Conservation (phyloP, 1,140 invertebrate species). For the Papilio polytes region DNA sequence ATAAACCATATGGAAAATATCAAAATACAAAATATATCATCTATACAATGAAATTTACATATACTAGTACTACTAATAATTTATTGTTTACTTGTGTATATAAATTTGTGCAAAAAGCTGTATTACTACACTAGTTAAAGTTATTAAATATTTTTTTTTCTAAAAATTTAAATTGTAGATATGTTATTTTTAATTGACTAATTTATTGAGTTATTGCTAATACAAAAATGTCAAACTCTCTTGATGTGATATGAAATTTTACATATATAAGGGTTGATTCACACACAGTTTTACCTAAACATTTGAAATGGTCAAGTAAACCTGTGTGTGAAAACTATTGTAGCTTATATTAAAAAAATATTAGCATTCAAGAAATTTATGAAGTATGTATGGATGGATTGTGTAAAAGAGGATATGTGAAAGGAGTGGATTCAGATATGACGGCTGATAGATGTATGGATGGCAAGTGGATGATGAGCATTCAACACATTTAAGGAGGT, state of each 20-base stretch:
- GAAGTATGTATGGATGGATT: too few relatives aligned
- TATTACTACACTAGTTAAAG: not conserved
- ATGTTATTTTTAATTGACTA: constrained; percentile 30
- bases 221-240: not conserved
- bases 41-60: not conserved
- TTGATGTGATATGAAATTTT: not conserved
- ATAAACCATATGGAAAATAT: too few relatives aligned
- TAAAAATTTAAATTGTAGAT: not conserved
- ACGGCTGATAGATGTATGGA: too few relatives aligned
- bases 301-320: too few relatives aligned
- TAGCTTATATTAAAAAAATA: not conserved
- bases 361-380: not conserved
- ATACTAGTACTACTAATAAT: not conserved
- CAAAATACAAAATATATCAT: too few relatives aligned
- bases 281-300: too few relatives aligned
- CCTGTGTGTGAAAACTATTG: too few relatives aligned
- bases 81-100: not conserved
- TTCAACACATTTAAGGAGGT: too few relatives aligned
- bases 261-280: too few relatives aligned
- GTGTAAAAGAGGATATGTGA: too few relatives aligned
- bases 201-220: not conserved
- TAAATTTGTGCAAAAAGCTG: not conserved
- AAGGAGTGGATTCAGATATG: not conserved
- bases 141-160: not conserved
- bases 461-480: too few relatives aligned